Conservation (phyloP, 2,797 vertebrate genomes). For the Periparus ater region DNA sequence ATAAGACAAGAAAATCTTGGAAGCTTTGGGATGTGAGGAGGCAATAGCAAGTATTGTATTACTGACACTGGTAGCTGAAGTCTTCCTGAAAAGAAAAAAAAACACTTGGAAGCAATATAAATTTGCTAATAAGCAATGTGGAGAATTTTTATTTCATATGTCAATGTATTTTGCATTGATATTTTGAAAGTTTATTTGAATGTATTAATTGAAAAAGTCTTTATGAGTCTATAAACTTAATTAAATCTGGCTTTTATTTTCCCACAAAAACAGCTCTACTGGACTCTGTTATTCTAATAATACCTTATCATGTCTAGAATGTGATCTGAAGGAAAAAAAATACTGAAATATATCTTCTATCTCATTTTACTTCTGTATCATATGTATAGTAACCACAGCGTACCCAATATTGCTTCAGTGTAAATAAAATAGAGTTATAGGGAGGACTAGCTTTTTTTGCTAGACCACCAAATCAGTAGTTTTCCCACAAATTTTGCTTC, state of each 20-base stretch:
- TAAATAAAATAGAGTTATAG: slow-evolving; percentile 50
- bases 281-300: slow-evolving; percentile 45
- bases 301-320: neutral
- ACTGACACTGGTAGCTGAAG: neutral
- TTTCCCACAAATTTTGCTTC: neutral
- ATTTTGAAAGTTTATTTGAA: slow-evolving; percentile 50
- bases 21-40: neutral
- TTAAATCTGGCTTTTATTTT: slow-evolving; percentile 69
- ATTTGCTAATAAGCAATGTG: neutral
- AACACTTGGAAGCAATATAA: neutral
- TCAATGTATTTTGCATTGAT: slow-evolving; percentile 54
- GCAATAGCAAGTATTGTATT: neutral
- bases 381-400: slow-evolving; percentile 42
- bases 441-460: neutral
- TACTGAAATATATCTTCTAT: neutral
- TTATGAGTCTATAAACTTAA: slow-evolving; percentile 39
- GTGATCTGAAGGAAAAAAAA: slow-evolving; percentile 28
- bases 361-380: slow-evolving; percentile 57
- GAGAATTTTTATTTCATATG: slow-evolving; percentile 17
- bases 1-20: neutral
- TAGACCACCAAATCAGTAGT: neutral
- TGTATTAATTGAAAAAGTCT: slow-evolving; percentile 42
- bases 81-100: neutral
- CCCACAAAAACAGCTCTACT: slow-evolving; percentile 45
- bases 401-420: neutral